Base-by-base conservation (phyloP, 2,888 invertebrate genomes). In the Cryptus armator region DNA sequence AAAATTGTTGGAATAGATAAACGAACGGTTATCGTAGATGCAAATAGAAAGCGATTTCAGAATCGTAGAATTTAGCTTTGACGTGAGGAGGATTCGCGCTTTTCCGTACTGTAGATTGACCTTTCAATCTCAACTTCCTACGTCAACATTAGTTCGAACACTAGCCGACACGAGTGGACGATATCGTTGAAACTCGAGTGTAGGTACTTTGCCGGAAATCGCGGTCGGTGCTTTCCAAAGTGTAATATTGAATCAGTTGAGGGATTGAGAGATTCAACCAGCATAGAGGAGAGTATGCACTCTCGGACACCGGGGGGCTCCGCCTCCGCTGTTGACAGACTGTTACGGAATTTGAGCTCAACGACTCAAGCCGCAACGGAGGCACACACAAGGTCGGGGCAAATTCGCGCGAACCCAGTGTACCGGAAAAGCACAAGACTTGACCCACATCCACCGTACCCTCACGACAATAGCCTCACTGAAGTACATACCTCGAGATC, bases 401-500 rank as follows among this genome's bases (percentile, higher is more conserved):
- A 66, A 51, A 71, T 79, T 72, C 75, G 67, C 70, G 68, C 78
- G 77, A 80, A 70, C 64, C 76, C 53, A 43, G 89, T 87, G 29
- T 86, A 86, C 84, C 88, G 89, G 90, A 90, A 90, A 89, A 89
- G 87, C 89, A 83, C 81, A 83, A 86, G 88, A 84, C 86, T 83
- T 90, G 91, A 91, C 91, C 91, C 88, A 90, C 86, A 91, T 91
- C 80, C 81, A 81, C 56, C 85, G 62, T 67, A 77, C 82, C 80
- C 83, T 88, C 83, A 46, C 88, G 87, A 91, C 91, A 91, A 91
- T 90, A 87, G 89, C 88, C 84, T 81, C 87, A 88, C 90, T 90
- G 89, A 86, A 89, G 88, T 89, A 84, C 83, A 86, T 85, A 83
- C 84, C 84, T 84, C 84, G 71, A 82, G 80, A 81, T 84, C 80